phyloP scores from a whole-genome alignment of 92 coral and sea anemone genomes.

The Parazoanthus atlanticus region DNA sequence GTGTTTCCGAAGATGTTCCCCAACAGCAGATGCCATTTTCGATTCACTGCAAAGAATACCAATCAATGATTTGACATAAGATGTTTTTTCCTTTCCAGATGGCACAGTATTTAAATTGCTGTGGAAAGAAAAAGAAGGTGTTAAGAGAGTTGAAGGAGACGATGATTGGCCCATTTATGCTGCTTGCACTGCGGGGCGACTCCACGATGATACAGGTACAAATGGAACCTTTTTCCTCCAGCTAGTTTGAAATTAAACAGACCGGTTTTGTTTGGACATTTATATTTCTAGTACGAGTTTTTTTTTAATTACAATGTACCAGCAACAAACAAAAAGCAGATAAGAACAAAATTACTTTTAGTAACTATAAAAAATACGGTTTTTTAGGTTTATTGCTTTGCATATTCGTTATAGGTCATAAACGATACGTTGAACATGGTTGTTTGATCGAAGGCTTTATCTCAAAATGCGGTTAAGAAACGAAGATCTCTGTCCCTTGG shows the following conservation, averaged over 20 bases:
- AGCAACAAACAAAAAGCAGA: background rate
- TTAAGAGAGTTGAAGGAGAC: constrained; percentile 86
- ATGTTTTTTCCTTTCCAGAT: constrained; percentile 56
- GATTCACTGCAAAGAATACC: background rate
- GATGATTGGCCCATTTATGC: constrained; percentile 94
- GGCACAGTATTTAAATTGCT: constrained; percentile 82
- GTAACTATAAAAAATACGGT: too few relatives aligned
- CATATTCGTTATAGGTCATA: too few relatives aligned
- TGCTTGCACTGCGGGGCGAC: constrained; percentile 92
- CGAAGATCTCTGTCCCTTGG: too few relatives aligned
- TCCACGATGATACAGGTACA: constrained; percentile 86
- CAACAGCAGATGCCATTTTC: background rate
- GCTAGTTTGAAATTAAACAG: background rate
- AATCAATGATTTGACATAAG: background rate
- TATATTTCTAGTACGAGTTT: too few relatives aligned
- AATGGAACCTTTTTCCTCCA: background rate
- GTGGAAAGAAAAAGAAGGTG: constrained; percentile 92
- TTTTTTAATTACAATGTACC: too few relatives aligned
- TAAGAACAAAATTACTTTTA: background rate
- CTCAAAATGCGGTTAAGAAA: too few relatives aligned
- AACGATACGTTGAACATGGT: too few relatives aligned
- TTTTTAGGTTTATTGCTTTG: too few relatives aligned
- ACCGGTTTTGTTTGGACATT: background rate
- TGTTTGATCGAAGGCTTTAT: too few relatives aligned
- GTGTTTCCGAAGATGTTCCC: background rate